Base-by-base conservation (phyloP, 2,113 vertebrate genomes). In the Anas platyrhynchos region DNA sequence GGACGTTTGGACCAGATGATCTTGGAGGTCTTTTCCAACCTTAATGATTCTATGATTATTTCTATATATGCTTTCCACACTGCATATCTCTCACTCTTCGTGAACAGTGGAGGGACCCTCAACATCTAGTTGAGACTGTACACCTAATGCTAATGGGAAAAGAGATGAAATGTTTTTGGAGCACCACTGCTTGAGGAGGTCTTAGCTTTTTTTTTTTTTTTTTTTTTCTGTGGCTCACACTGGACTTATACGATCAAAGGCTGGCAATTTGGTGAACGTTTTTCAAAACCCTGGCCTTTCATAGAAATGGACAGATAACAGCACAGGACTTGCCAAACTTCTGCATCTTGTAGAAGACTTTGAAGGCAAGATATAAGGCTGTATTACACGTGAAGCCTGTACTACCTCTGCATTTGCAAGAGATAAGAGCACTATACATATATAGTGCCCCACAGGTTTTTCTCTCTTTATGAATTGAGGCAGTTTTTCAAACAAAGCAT, bases 401-500 rank as follows among this genome's bases (percentile, higher is more conserved):
- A 9, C 27, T 76, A 16, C 0, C 5, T 43, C 56, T 73, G 62
- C 58, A 66, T 86, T 91, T 95, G 56, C 29, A 38, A 41, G 61
- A 41, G 6, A n/a, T 62, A 87, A 83, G 43, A 85, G 36, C 65
- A 32, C 26, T 83, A 16, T 44, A 67, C 46, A 52, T 44, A 55
- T 25, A 71, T 29, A 71, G 69, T 5, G 1, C 72, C 67, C 72
- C 91, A 79, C 83, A 89, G 87, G 52, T 71, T 93, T 93, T 87
- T 81, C 62, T 95, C n/a, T 38, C 59, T 82, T 90, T 81, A 88
- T 92, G 85, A 89, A 92, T 84, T 84, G 36, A 90, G 69, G 93
- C 79, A 92, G 66, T 89, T 92, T 96, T 84, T 95, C 91, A 95
- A 92, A 94, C 75, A 91, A 95, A 96, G 44, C 61, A 89, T 94